Evolutionary conservation across 2,113 vertebrate species (phyloP), one percentile per base, ranked within the genome.

Genomic region (Hypocryptadius cinnamomeus): DNA sequence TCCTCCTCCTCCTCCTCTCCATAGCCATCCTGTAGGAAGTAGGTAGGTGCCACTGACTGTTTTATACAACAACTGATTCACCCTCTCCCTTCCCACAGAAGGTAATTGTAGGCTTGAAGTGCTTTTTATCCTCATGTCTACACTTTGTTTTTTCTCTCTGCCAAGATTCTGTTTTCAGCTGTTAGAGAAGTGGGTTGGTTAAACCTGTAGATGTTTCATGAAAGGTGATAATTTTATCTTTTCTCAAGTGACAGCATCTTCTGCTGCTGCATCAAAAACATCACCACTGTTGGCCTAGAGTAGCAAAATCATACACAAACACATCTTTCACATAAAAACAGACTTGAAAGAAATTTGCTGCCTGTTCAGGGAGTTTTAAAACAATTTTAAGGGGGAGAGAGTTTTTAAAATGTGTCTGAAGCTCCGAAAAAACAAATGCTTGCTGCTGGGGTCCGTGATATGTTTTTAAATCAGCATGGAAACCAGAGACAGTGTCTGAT

Each of bases 161-260:
- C 82, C 64, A 56, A 81, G 87, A 66, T 84, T n/a, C 44, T 95
- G 85, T 78, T 91, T 94, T 83, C 39, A 80, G 47, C 72, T 91
- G 60, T 79, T 79, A 81, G 68, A 53, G 79, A 64, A 83, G 76
- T 81, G 94, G 92, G 93, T 83, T 94, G 95, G 95, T 90, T 93
- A 90, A 95, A 92, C 53, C 82, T 80, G 79, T 31, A 95, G 93
- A 94, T 44, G 21, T 93, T 88, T 83, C 45, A 6, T 96, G 96
- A 96, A 96, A 96, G 95, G 95, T 94, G 85, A 76, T 96, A 94
- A 96, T 96, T 96, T 96, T 94, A 56, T 86, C 93, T 92, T 84
- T 84, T 73, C 93, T 89, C 4, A 2, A 94, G 60, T 96, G 93
- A 96, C 95, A 94, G 76, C 79, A 4, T 94, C 77, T 79, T 73